Percentiles rank a stretch among this genome's conserved stretches.
Evolutionary conservation across 1,140 invertebrate genomes (phyloP).

Genomic region (Limonius californicus): DNA sequence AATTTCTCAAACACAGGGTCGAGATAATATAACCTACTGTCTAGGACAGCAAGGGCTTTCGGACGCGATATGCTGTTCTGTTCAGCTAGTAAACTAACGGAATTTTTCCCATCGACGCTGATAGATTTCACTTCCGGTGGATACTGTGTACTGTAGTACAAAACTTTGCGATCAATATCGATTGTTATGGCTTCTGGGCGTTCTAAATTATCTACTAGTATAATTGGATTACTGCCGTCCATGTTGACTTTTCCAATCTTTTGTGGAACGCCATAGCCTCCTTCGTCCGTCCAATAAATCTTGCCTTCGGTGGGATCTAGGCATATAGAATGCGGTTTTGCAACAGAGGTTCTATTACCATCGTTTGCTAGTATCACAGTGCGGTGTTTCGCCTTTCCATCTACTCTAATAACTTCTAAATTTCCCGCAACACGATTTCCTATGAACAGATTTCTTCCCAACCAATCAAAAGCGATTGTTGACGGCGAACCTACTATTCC

Average conservation of each 20-base stretch:
- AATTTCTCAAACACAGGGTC: constrained; percentile 90
- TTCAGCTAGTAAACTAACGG: constrained; percentile 65
- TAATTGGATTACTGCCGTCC: constrained; percentile 79
- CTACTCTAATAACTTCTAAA: constrained; percentile 86
- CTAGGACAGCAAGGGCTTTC: constrained; percentile 78
- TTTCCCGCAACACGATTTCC: constrained; percentile 89
- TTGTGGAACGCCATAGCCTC: constrained; percentile 81
- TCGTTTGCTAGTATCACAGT: constrained; percentile 88
- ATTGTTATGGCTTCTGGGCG: constrained; percentile 80
- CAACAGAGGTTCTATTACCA: constrained; percentile 81
- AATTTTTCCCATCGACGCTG: constrained; percentile 69
- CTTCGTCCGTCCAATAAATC: constrained; percentile 95
- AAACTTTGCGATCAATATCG: constrained; percentile 75
- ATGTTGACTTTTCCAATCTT: constrained; percentile 93
- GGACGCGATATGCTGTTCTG: constrained; percentile 70
- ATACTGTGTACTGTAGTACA: constrained; percentile 83
- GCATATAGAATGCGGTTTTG: constrained; percentile 81
- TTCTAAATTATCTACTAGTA: constrained; percentile 64
- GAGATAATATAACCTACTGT: constrained; percentile 80
- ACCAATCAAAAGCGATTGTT: constrained; percentile 92
- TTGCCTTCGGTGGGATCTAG: constrained; percentile 87
- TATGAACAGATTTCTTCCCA: constrained; percentile 91
- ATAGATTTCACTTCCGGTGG: constrained; percentile 71
- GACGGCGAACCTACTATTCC: constrained; percentile 89
- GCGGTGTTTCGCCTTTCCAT: constrained; percentile 79